Evolutionary conservation across 1,140 invertebrate species (phyloP).

Genomic region (Delia radicum): DNA sequence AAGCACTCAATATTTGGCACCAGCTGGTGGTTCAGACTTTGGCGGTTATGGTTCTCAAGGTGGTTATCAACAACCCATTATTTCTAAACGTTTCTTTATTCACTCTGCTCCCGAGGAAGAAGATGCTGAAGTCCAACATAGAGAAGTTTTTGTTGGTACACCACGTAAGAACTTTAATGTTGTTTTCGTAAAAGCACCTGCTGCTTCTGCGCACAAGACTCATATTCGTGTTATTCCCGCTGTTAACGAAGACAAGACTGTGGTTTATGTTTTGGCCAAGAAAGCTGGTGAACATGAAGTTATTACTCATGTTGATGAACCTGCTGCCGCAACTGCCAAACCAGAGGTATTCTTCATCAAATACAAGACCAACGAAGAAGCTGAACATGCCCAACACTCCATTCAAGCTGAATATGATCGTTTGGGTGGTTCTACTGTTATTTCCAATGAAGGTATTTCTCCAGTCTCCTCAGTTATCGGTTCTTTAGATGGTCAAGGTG

Average conservation of each 20-base stretch:
- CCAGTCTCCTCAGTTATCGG: conserved; percentile 31
- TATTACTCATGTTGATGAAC: conserved; percentile 24
- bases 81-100: conserved; percentile 33
- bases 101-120: conserved; percentile 33
- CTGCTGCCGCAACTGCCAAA: conserved; percentile 49
- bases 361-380: conserved; percentile 65
- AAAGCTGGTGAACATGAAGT: conserved; percentile 44
- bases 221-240: conserved; percentile 63
- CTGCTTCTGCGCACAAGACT: conserved; percentile 64
- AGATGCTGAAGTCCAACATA: conserved; percentile 15
- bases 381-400: conserved; percentile 30
- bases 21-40: neutral
- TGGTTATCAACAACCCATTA: conserved; percentile 23
- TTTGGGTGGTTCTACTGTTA: conserved; percentile 29
- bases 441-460: conserved; percentile 29
- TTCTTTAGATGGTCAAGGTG: conserved; percentile 15
- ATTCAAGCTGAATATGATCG: conserved; percentile 34
- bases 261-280: conserved; percentile 79
- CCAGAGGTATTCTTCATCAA: conserved; percentile 72
- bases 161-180: conserved; percentile 79
- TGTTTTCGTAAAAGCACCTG: conserved; percentile 79
- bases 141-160: conserved; percentile 36
- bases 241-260: conserved; percentile 73
- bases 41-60: neutral
- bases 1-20: conserved; percentile 17